Evolutionary conservation across 2,113 vertebrate genomes (phyloP), one percentile per base, ranked within the genome.

Genomic region (Uropsilus gracilis): DNA sequence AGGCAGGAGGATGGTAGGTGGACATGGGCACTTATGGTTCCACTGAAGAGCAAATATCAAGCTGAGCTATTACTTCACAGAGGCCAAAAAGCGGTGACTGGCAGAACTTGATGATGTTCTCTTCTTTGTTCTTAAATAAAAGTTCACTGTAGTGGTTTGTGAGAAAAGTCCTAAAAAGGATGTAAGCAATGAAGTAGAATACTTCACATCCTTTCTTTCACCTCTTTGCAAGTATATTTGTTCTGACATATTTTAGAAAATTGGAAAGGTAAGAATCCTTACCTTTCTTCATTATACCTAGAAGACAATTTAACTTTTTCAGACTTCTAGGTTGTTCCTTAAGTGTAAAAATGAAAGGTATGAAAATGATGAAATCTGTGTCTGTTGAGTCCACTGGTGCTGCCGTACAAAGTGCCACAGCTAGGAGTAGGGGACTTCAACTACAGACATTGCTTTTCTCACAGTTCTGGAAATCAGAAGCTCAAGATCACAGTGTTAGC

Each of bases 31-130:
- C 12, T 32, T 81, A 42, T 37, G 37, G 44, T 72, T 89, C 83
- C 88, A 81, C 76, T 64, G 63, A 87, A 88, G 64, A 64, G 68
- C 81, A 82, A 82, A 68, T 61, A 18, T 30, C 78, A 92, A 59
- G 66, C 39, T 44, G 42, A 84, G 82, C 7, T 64, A 53, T 59
- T 87, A 22, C 12, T 59, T 96, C 82, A 37, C 24, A 37, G 69
- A 77, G 84, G 28, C 72, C 59, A 80, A 72, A 85, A 82, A 17
- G 39, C n/a, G n/a, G 80, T 48, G 32, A 81, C 55, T 16, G 48
- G 42, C 24, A 66, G 85, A 68, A 55, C 14, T 90, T 61, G 53
- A 83, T 71, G 72, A n/a, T 32, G 14, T 26, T 57, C 28, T 44
- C 9, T 16, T 30, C 68, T 72, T 64, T 66, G 42, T 3, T 8